Percentiles rank a stretch among this genome's conserved stretches.
phyloP scores from a whole-genome alignment of 2,797 vertebrate genomes.

The Podargus strigoides region DNA sequence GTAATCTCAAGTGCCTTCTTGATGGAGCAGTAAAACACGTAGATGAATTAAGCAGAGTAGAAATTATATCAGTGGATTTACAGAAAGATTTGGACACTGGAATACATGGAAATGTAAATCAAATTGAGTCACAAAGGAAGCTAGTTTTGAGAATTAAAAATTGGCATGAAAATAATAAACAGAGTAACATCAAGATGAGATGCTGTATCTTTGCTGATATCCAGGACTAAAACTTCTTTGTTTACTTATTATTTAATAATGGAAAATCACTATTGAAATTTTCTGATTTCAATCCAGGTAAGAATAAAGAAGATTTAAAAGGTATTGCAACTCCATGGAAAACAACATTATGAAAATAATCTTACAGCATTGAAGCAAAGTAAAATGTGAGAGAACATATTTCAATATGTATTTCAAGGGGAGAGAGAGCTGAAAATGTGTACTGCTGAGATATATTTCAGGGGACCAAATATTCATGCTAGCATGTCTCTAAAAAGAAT shows the following conservation, averaged over 20 bases:
- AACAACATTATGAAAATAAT: background rate
- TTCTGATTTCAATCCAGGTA: background rate
- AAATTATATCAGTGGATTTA: background rate
- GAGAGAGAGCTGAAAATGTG: background rate
- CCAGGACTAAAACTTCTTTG: background rate
- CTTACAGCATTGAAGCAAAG: background rate
- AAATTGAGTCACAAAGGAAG: background rate
- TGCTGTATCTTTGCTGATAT: background rate
- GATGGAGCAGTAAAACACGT: background rate
- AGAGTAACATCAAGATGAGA: background rate
- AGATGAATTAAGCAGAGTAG: background rate
- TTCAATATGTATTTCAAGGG: background rate
- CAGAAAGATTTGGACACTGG: background rate
- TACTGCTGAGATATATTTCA: background rate
- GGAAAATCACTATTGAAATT: background rate
- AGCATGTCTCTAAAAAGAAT: background rate
- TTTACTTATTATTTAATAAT: background rate
- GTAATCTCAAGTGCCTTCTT: background rate
- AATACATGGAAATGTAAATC: background rate
- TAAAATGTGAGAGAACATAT: background rate
- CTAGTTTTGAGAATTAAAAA: background rate
- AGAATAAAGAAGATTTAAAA: background rate
- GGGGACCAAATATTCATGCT: background rate
- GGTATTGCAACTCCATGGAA: background rate
- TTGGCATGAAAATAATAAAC: background rate